These are phyloP conservation scores for Sciaenops ocellatus DNA, from an alignment of 2,797 vertebrate genomes.

Conservation along the genomic window DNA sequence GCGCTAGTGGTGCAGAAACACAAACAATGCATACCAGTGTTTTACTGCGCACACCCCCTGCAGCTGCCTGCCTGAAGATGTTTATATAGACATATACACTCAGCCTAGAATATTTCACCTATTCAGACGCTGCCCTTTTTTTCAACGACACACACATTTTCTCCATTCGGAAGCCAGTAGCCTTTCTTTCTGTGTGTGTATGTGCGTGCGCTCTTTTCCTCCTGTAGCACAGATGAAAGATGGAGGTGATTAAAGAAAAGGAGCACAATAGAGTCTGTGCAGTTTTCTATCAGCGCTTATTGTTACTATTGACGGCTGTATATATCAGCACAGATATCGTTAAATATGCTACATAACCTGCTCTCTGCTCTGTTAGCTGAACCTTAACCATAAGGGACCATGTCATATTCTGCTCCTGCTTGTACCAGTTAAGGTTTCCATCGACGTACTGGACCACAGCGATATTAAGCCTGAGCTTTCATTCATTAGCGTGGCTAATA, in stretches of 20 bases:
- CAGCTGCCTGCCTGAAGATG: slow-evolving; percentile 75
- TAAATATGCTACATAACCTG: slow-evolving; percentile 52
- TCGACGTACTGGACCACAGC: slow-evolving; percentile 11
- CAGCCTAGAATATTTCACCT: slow-evolving; percentile 66
- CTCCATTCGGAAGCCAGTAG: slow-evolving; percentile 54
- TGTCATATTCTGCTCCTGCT: slow-evolving; percentile 12
- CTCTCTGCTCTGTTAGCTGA: slow-evolving; percentile 40
- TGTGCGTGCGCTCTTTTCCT: slow-evolving; percentile 25
- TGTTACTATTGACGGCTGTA: slow-evolving; percentile 57
- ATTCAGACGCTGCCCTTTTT: slow-evolving; percentile 54
- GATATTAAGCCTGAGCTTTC: slow-evolving; percentile 16
- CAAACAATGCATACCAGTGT: slow-evolving; percentile 82
- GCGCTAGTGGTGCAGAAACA: slow-evolving; percentile 81
- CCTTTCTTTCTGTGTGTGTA: slow-evolving; percentile 27
- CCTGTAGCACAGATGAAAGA: slow-evolving; percentile 67
- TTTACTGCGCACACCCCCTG: slow-evolving; percentile 77
- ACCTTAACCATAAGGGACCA: slow-evolving; percentile 22
- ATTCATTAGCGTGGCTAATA: slow-evolving; percentile 35
- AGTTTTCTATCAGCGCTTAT: slow-evolving; percentile 58
- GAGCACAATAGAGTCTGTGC: slow-evolving; percentile 63
- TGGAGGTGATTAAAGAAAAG: slow-evolving; percentile 76
- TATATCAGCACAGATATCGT: slow-evolving; percentile 51
- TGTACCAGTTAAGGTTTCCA: slow-evolving; percentile 35
- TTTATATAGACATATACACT: slow-evolving; percentile 74
- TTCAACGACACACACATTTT: slow-evolving; percentile 43